A percentile compares a stretch with the other conserved stretches of the same genome.
Conservation (phyloP, 2,888 invertebrate species). For the Acronicta alni region DNA sequence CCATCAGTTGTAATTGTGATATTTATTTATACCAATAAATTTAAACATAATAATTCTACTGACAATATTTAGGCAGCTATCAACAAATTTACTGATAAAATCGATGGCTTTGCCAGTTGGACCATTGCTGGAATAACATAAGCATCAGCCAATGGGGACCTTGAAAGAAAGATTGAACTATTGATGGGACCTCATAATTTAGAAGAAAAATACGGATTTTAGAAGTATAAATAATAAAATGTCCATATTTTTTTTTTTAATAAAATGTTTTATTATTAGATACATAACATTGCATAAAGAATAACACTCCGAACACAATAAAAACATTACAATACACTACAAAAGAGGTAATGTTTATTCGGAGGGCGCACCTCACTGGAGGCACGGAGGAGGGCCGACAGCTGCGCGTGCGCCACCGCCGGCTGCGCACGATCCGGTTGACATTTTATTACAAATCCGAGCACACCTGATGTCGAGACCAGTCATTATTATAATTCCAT, state of each 20-base stretch:
- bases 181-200: too few relatives aligned
- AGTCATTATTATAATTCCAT: slow-evolving; percentile 81
- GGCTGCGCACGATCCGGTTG: slow-evolving; percentile 82
- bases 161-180: too few relatives aligned
- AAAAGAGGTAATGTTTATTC: slow-evolving; percentile 76
- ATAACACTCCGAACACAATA: slow-evolving; percentile 60
- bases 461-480: slow-evolving; percentile 85
- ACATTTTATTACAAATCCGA: slow-evolving; percentile 85
- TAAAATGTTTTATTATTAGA: slow-evolving; percentile 7
- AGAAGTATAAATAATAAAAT: background rate
- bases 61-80: too few relatives aligned
- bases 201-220: too few relatives aligned
- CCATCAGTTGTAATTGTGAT: too few relatives aligned
- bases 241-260: too few relatives aligned
- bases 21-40: too few relatives aligned
- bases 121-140: too few relatives aligned
- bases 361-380: slow-evolving; percentile 76
- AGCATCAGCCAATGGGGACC: too few relatives aligned
- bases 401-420: slow-evolving; percentile 83
- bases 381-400: slow-evolving; percentile 77
- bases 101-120: too few relatives aligned
- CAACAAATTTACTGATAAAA: too few relatives aligned
- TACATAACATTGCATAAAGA: slow-evolving; percentile 44
- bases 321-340: slow-evolving; percentile 67
- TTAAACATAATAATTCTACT: too few relatives aligned